Evolutionary conservation across 2,797 vertebrate species (phyloP).

Genomic region (Melanotaenia maccullochi): DNA sequence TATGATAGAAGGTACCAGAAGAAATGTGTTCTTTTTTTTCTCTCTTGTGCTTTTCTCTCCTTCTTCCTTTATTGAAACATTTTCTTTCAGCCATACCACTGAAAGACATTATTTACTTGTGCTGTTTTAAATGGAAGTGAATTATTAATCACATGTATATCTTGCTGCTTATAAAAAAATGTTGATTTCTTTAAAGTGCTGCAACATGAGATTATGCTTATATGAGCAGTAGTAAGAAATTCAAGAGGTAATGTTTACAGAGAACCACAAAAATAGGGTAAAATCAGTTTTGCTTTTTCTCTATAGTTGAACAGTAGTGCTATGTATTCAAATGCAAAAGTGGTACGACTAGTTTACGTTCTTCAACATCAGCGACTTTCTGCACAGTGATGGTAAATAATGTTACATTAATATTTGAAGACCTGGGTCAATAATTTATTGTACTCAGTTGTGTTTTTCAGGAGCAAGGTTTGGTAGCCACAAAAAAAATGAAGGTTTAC

Average conservation of each 20-base stretch:
- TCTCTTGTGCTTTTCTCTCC: constrained; percentile 75
- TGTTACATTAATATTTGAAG: constrained; percentile 5
- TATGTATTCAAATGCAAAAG: constrained; percentile 52
- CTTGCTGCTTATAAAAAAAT: background rate
- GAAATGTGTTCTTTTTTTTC: constrained; percentile 73
- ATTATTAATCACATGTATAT: constrained; percentile 25
- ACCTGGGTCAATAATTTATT: constrained; percentile 7
- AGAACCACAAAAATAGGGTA: constrained; percentile 57
- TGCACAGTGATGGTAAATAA: constrained; percentile 18
- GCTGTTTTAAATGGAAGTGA: constrained; percentile 34
- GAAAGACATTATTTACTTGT: constrained; percentile 38
- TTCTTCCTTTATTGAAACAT: constrained; percentile 53
- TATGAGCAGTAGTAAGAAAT: constrained; percentile 67
- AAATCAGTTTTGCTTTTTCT: constrained; percentile 72
- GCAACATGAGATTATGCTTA: constrained; percentile 64
- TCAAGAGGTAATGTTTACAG: constrained; percentile 65
- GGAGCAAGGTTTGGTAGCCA: background rate
- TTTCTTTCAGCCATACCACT: constrained; percentile 48
- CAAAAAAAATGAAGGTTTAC: background rate
- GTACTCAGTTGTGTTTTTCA: constrained; percentile 7
- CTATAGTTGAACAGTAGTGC: constrained; percentile 58
- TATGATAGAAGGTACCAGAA: constrained; percentile 76
- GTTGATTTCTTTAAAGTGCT: constrained; percentile 77
- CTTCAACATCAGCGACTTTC: constrained; percentile 48
- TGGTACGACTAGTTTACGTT: constrained; percentile 31